These are phyloP conservation scores for Erinaceus europaeus DNA, from an alignment of 2,113 vertebrate genomes.

Conservation along the genomic window DNA sequence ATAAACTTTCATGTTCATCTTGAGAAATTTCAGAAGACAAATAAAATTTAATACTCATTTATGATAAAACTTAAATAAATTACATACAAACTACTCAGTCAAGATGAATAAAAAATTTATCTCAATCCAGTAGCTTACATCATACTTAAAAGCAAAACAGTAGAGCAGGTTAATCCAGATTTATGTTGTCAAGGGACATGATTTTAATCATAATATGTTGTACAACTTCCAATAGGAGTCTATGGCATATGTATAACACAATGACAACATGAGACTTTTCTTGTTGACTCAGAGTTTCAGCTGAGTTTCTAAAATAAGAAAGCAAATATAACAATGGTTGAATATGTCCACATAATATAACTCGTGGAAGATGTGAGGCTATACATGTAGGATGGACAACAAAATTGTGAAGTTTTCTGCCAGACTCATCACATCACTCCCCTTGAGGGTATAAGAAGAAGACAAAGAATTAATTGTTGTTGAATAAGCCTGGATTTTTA, in stretches of 20 bases:
- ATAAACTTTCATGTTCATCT: constrained; percentile 34
- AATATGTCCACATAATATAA: background rate
- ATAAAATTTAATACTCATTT: constrained; percentile 62
- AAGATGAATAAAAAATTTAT: constrained; percentile 51
- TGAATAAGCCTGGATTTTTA: background rate
- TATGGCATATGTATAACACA: background rate
- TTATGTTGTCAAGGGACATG: constrained; percentile 55
- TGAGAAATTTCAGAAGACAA: constrained; percentile 49
- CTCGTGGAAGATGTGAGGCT: background rate
- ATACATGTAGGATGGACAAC: background rate
- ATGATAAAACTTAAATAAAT: constrained; percentile 64
- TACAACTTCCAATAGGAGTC: background rate
- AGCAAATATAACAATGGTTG: background rate
- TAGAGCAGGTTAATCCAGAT: constrained; percentile 39
- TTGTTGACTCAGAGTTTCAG: constrained; percentile 40
- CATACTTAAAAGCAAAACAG: constrained; percentile 67
- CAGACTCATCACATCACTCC: background rate
- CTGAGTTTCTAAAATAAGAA: background rate
- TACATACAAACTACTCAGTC: constrained; percentile 28
- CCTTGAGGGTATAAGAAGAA: background rate
- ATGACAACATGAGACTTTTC: constrained; percentile 6
- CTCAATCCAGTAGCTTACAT: constrained; percentile 60
- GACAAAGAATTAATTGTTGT: background rate
- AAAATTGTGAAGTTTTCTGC: background rate
- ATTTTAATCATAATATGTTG: constrained; percentile 56